Evolutionary conservation across 1,140 invertebrate genomes (phyloP).

Genomic region (Zaprionus davidi): DNA sequence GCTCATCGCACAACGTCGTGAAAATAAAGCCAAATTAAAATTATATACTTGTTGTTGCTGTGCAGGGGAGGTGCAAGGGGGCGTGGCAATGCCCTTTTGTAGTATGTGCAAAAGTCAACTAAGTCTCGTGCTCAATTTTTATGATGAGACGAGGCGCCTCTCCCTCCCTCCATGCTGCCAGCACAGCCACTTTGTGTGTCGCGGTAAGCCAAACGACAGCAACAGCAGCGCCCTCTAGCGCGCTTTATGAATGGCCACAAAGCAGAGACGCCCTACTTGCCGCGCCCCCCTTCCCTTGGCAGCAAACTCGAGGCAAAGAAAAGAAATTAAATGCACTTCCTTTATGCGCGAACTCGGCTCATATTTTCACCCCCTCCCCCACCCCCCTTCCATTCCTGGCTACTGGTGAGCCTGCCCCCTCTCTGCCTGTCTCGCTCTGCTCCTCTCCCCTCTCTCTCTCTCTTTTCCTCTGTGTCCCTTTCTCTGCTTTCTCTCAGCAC

Average conservation of each 20-base stretch:
- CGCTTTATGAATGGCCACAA: constrained; percentile 63
- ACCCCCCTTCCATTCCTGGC: too few species aligned
- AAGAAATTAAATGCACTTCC: constrained; percentile 82
- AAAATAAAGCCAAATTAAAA: constrained; percentile 83
- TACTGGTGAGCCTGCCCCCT: too few species aligned
- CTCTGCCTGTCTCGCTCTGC: background rate
- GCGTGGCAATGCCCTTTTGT: constrained; percentile 60
- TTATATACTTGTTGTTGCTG: constrained; percentile 58
- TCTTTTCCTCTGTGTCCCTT: background rate
- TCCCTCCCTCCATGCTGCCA: too few species aligned
- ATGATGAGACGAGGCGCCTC: constrained; percentile 35
- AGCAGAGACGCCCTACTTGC: constrained; percentile 22
- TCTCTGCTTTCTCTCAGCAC: constrained; percentile 5
- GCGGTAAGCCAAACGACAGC: constrained; percentile 51
- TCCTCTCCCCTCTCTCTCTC: background rate
- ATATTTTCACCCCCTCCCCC: constrained; percentile 19
- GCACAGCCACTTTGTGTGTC: constrained; percentile 57
- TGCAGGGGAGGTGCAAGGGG: background rate
- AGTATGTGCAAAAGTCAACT: constrained; percentile 79
- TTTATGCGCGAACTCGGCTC: constrained; percentile 58
- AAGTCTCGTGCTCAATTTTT: constrained; percentile 79
- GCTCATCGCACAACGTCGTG: constrained; percentile 59
- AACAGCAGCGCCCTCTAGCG: constrained; percentile 12
- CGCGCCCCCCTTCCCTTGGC: background rate
- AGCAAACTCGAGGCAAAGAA: constrained; percentile 60